Base-by-base conservation (phyloP, 2,888 invertebrate species). In the Machimus atricapillus region DNA sequence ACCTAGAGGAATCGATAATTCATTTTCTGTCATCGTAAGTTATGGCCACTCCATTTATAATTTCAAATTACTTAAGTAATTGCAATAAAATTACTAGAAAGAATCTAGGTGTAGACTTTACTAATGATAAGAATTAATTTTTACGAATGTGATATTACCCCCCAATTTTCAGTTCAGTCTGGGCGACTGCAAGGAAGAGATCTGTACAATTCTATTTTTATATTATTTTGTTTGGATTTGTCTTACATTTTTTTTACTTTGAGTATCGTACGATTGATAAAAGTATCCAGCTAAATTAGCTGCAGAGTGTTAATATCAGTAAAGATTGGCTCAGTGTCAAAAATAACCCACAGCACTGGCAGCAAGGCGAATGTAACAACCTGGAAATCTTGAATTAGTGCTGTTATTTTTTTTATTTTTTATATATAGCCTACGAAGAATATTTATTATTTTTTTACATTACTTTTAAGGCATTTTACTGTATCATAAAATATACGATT, bases 1-100 rank as follows among this genome's bases (percentile, higher is more conserved):
- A 76, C 76, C 76, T 37, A 34, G 66, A 66, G 19, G 43, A 78
- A 52, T 19, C 52, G n/a, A 78, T 78, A 14, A 31, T 56, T n/a
- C 81, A 81, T 56, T 56, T 81, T 6, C 27, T 14, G 43, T 52
- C 81, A 52, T 81, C 37, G n/a, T 81, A 79, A 79, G n/a, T 81
- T 81, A 81, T 81, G 76, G 37, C 37, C 40, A 56, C 52, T 56
- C 52, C 81, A 81, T 46, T 81, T 56, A 81, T 52, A 52, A 52
- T 81, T 81, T 81, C 56, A 81, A 81, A 81, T 81, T 81, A 81
- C 81, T 81, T 81, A 81, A 81, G 34, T 56, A 81, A 81, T 81
- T 31, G 23, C 27, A 81, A 81, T 81, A 56, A 81, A 81, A 81
- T 56, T 81, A 81, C 23, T 81, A 27, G 81, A 46, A 14, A 81